phyloP scores from a whole-genome alignment of 2,113 vertebrate genomes.

The Symphodus melops region DNA sequence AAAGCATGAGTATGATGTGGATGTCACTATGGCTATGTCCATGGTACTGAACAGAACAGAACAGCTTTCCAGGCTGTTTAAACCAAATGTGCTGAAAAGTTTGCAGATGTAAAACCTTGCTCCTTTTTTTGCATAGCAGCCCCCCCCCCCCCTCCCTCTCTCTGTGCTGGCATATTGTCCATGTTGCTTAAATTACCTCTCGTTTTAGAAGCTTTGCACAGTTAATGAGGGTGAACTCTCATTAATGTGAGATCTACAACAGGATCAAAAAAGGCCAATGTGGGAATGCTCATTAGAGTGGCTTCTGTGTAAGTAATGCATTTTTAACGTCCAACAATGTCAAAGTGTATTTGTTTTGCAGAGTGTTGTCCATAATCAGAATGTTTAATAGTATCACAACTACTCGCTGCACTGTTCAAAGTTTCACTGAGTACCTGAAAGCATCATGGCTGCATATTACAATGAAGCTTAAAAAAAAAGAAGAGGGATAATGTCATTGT shows the following conservation, averaged over 20 bases:
- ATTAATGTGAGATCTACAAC: constrained; percentile 50
- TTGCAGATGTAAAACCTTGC: background rate
- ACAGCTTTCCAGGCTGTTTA: background rate
- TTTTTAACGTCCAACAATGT: background rate
- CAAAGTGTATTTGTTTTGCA: constrained; percentile 2
- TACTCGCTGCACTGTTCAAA: background rate
- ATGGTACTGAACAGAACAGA: constrained; percentile 13
- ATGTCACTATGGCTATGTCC: background rate
- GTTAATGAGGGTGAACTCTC: constrained; percentile 57
- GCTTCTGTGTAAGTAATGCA: constrained; percentile 2
- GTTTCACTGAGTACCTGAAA: background rate
- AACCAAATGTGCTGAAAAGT: constrained; percentile 3
- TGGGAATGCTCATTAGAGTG: constrained; percentile 44
- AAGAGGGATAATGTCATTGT: too few species aligned
- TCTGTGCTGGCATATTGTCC: background rate
- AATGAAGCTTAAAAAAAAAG: too few species aligned
- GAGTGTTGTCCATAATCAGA: background rate
- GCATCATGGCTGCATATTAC: background rate
- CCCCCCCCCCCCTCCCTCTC: too few species aligned
- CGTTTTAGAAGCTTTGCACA: constrained; percentile 28
- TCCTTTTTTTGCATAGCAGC: background rate
- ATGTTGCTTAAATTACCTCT: constrained; percentile 36
- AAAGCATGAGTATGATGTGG: background rate
- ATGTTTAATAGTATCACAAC: background rate
- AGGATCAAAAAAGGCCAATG: constrained; percentile 31